Evolutionary conservation across 2,113 vertebrate genomes (phyloP), one percentile per base, ranked within the genome.

Genomic region (Lucifuga dentata): DNA sequence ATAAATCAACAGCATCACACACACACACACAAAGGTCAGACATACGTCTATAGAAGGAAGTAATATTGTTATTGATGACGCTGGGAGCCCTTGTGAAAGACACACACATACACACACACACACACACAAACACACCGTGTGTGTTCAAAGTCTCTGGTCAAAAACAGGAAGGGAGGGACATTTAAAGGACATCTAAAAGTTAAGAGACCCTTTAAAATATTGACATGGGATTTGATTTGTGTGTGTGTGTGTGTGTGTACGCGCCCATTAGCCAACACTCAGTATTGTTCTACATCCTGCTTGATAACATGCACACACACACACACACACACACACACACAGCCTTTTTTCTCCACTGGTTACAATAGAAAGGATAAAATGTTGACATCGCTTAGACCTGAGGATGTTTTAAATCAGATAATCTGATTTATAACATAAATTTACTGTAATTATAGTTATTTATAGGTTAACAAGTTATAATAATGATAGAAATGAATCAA

Each of bases 251-350:
- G 46, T 26, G 46, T n/a, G 21, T 26, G 46, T 49, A 21, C 8
- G 2, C 8, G 13, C 24, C 40, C 40, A 29, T 32, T 70, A 51
- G 21, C 16, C 39, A 60, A 49, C n/a, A 21, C 45, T 38, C 23
- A 35, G 68, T 50, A 88, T 86, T 86, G 78, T 88, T 69, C 75
- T 64, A 39, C 43, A 80, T 88, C 80, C 86, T 88, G 81, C 50
- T 41, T 15, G 21, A 75, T 67, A 58, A 46, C 2, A 1, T 4
- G 3, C 41, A 38, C 58, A 46, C 63, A 36, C 68, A 51, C 49
- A 51, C 49, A 51, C 49, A 51, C 46, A 29, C 26, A 2, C 26
- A 29, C 26, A 29, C 26, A 29, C 26, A 29, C 26, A 29, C 15
- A 50, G 1, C 11, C 12, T 58, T 6, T 57, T 51, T 60, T 49